Evolutionary conservation across 2,888 invertebrate species (phyloP), one percentile per base, ranked within the genome.

Genomic region (Gymnoscelis rufifasciata): DNA sequence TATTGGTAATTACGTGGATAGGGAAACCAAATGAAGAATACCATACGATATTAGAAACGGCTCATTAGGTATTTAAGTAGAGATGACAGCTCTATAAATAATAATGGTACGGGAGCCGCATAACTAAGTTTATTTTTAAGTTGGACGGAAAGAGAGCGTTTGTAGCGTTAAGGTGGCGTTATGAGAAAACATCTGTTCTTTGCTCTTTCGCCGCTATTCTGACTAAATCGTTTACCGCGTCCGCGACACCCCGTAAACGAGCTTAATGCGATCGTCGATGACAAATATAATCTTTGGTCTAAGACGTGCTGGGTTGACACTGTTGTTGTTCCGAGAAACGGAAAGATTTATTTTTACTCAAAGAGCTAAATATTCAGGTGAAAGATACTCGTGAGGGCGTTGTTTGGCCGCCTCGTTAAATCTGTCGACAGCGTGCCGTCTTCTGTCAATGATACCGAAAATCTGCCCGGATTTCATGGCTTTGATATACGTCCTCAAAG

Each of bases 331-430:
- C 86, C 65, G 69, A 82, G 87, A 87, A 87, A 73, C 73, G 71
- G 73, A 72, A 74, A 74, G 78, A 82, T 83, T 83, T 87, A 86
- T 86, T 86, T 87, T 86, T 82, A 82, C 76, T 78, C 83, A 79
- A 84, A 83, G 82, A 80, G 77, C 83, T 84, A 82, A 86, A 84
- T 83, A 83, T 78, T 84, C 86, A 86, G 86, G 87, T 87, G 86
- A 83, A 82, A 84, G 83, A 86, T 83, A 71, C 83, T 83, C 76
- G 77, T 77, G 80, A 78, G 72, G 66, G 71, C 68, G 80, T 74
- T 81, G 82, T 81, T 80, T 78, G 72, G 71, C 60, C 60, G 70
- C 59, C 72, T 72, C 83, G 72, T 80, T 84, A 83, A 78, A 84
- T 86, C 84, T 82, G 74, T 87, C 86, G 71, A 58, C 84, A 47